These are phyloP conservation scores for Hipparchia sbordonii DNA, from an alignment of 2,888 invertebrate genomes.

Conservation along the genomic window DNA sequence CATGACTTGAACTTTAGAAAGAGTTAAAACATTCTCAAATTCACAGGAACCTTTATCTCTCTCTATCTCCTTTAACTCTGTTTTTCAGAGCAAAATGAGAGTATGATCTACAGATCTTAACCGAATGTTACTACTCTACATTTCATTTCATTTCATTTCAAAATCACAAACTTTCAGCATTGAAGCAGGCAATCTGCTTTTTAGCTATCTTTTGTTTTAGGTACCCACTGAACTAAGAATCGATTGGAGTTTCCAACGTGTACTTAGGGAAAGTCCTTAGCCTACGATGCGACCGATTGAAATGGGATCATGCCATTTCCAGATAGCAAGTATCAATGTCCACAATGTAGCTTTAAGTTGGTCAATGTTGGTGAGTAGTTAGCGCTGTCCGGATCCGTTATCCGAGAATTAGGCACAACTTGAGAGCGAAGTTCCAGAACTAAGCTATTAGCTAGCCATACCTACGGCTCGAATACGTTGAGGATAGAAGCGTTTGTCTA, in stretches of 20 bases:
- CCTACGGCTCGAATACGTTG: constrained; percentile 1
- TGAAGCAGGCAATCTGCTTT: too few species aligned
- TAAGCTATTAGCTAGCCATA: constrained; percentile 21
- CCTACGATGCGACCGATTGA: not conserved
- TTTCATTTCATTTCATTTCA: too few species aligned
- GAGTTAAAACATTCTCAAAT: too few species aligned
- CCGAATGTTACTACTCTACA: too few species aligned
- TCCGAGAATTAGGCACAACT: constrained; percentile 37
- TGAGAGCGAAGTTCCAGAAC: constrained; percentile 32
- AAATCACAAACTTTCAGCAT: too few species aligned
- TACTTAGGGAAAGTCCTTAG: not conserved
- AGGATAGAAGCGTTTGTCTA: not conserved
- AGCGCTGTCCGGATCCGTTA: constrained; percentile 41
- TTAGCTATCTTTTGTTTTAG: too few species aligned
- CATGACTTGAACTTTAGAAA: too few species aligned
- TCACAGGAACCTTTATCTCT: too few species aligned
- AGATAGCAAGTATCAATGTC: constrained; percentile 26
- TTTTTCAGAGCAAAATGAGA: not conserved
- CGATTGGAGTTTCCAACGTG: too few species aligned
- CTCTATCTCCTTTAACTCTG: too few species aligned
- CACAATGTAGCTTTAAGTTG: constrained; percentile 37
- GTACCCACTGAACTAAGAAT: too few species aligned
- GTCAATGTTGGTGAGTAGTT: constrained; percentile 41
- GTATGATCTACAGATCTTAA: too few species aligned
- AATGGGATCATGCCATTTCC: constrained; percentile 22